Evolutionary conservation across 2,113 vertebrate genomes (phyloP).

Genomic region (Xiphias gladius): DNA sequence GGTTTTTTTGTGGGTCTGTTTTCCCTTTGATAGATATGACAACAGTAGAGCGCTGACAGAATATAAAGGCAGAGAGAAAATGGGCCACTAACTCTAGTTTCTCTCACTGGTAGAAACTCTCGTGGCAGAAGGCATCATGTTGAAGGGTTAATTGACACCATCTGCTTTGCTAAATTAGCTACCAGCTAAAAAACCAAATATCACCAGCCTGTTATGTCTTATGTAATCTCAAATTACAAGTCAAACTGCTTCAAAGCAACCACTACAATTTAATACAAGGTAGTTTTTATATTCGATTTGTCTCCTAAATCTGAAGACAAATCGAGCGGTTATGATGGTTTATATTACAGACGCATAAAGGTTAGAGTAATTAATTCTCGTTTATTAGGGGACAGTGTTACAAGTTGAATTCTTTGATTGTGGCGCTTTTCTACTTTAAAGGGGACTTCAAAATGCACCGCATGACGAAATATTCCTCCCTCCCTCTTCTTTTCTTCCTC

Average conservation of each 20-base stretch:
- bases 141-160: too few species aligned
- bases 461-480: conserved; percentile 50
- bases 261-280: background rate
- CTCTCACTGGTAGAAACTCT: background rate
- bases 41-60: background rate
- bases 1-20: background rate
- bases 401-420: conserved; percentile 18
- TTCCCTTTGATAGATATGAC: background rate
- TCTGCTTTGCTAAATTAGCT: background rate
- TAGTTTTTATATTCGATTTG: background rate
- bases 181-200: background rate
- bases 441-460: conserved; percentile 37
- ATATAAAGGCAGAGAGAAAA: background rate
- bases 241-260: background rate
- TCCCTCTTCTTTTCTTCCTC: conserved; percentile 7
- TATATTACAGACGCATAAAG: conserved; percentile 16
- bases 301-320: background rate
- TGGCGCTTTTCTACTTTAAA: conserved; percentile 29
- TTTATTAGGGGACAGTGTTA: conserved; percentile 18
- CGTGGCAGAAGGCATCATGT: too few species aligned
- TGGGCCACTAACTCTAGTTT: too few species aligned
- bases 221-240: background rate
- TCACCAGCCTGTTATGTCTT: background rate
- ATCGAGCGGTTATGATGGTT: background rate
- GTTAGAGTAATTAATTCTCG: conserved; percentile 10